phyloP scores from a whole-genome alignment of 2,888 invertebrate genomes.

The Drosophila paracracens region DNA sequence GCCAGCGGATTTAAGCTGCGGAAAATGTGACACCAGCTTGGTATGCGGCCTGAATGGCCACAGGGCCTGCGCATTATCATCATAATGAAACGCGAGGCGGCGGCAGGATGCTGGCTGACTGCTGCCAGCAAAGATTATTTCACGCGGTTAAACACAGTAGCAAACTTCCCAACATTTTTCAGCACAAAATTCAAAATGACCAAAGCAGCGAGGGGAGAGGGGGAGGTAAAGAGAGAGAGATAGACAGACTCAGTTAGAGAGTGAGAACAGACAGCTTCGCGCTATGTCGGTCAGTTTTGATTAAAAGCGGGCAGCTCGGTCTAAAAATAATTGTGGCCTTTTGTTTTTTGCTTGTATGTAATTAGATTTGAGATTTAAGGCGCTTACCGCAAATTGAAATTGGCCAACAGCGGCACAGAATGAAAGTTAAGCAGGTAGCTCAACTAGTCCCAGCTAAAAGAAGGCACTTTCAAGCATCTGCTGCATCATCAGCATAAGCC shows the following conservation, averaged over 20 bases:
- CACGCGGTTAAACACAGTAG: slow-evolving; percentile 79
- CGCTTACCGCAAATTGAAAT: slow-evolving; percentile 69
- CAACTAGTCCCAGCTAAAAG: neutral
- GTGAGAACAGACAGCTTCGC: neutral
- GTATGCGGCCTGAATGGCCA: slow-evolving; percentile 58
- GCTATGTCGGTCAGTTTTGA: slow-evolving; percentile 68
- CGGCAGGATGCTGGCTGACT: slow-evolving; percentile 44
- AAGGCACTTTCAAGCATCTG: slow-evolving; percentile 5
- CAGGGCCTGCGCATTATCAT: slow-evolving; percentile 75
- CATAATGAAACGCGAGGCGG: slow-evolving; percentile 68
- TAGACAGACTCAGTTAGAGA: neutral
- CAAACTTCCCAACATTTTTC: slow-evolving; percentile 53
- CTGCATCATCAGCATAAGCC: slow-evolving; percentile 8
- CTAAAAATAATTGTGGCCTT: slow-evolving; percentile 13
- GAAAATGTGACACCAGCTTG: slow-evolving; percentile 82
- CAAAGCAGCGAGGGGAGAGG: slow-evolving; percentile 10
- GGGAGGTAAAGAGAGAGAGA: neutral
- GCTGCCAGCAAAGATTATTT: slow-evolving; percentile 79
- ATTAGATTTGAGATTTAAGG: slow-evolving; percentile 76
- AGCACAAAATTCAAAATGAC: slow-evolving; percentile 49
- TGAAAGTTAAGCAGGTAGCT: slow-evolving; percentile 11
- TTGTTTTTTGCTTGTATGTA: slow-evolving; percentile 53
- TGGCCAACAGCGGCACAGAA: slow-evolving; percentile 39
- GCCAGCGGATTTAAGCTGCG: slow-evolving; percentile 76
- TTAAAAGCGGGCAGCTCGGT: slow-evolving; percentile 49